These are phyloP conservation scores for Drosophila carrolli DNA, from an alignment of 1,140 invertebrate genomes.

Conservation along the genomic window DNA sequence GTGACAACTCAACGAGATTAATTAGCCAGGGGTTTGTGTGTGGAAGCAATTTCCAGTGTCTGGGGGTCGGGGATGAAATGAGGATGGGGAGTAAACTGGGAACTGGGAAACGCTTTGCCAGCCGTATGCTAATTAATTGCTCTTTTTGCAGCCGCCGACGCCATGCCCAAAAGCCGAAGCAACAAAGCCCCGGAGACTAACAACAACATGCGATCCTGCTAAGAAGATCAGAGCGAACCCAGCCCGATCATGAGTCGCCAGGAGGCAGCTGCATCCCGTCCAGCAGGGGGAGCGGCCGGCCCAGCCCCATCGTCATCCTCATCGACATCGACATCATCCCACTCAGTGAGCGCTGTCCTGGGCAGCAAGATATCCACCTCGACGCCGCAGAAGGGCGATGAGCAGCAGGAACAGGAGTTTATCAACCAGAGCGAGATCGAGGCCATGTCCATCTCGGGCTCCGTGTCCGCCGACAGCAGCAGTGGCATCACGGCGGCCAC, in stretches of 20 bases:
- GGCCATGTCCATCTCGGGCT: slow-evolving; percentile 52
- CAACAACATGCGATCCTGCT: slow-evolving; percentile 52
- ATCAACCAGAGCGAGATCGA: slow-evolving; percentile 67
- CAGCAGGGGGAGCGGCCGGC: slow-evolving; percentile 7
- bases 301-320: slow-evolving; percentile 21
- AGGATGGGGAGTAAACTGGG: slow-evolving; percentile 10
- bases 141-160: slow-evolving; percentile 42
- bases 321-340: slow-evolving; percentile 15
- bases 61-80: slow-evolving; percentile 4
- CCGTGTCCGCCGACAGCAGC: slow-evolving; percentile 52
- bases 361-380: slow-evolving; percentile 77
- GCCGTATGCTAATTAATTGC: slow-evolving; percentile 64
- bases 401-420: slow-evolving; percentile 47
- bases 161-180: slow-evolving; percentile 48
- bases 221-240: slow-evolving; percentile 21
- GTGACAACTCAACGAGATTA: slow-evolving; percentile 67
- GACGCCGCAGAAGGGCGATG: slow-evolving; percentile 69
- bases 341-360: slow-evolving; percentile 11
- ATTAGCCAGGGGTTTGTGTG: slow-evolving; percentile 43
- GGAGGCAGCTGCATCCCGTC: slow-evolving; percentile 31
- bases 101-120: slow-evolving; percentile 32
- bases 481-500: slow-evolving; percentile 41
- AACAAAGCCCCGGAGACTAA: slow-evolving; percentile 21
- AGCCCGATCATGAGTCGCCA: slow-evolving; percentile 63
- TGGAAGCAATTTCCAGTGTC: slow-evolving; percentile 62